Evolutionary conservation across 2,797 vertebrate species (phyloP).

Genomic region (Kryptolebias ocellatus): DNA sequence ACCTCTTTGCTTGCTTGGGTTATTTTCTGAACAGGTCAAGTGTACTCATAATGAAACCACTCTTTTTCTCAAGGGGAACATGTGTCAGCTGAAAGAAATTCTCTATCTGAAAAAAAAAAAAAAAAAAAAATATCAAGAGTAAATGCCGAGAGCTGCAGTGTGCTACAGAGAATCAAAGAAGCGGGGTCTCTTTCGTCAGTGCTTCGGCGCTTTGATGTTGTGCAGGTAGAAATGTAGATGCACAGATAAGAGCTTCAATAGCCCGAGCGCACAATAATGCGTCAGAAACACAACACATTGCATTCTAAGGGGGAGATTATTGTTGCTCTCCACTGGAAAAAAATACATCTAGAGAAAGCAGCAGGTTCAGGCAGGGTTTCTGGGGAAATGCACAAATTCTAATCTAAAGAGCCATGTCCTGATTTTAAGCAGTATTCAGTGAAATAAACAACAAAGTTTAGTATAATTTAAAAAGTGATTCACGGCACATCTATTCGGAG

Average conservation of each 20-base stretch:
- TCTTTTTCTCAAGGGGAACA: conserved; percentile 9
- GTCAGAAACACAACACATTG: conserved; percentile 23
- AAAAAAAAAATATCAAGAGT: conserved; percentile 18
- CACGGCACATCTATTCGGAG: background rate
- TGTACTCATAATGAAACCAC: conserved; percentile 19
- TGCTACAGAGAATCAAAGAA: conserved; percentile 53
- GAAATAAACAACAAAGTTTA: background rate
- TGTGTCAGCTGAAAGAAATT: conserved; percentile 30
- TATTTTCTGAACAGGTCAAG: conserved; percentile 32
- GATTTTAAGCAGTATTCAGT: conserved; percentile 3
- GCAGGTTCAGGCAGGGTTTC: conserved; percentile 30
- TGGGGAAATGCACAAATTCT: conserved; percentile 5
- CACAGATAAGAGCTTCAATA: conserved; percentile 31
- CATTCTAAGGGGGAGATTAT: conserved; percentile 31
- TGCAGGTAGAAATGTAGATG: conserved; percentile 53
- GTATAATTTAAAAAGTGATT: background rate
- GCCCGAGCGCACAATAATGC: conserved; percentile 18
- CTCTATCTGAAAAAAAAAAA: conserved; percentile 32
- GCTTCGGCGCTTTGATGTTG: conserved; percentile 59
- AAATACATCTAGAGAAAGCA: conserved; percentile 8
- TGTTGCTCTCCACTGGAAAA: conserved; percentile 30
- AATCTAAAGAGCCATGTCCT: conserved; percentile 8
- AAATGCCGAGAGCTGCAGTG: conserved; percentile 48
- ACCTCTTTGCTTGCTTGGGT: conserved; percentile 21
- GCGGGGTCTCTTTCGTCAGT: conserved; percentile 37